Evolutionary conservation across 1,140 invertebrate species (phyloP), one percentile per base, ranked within the genome.

Genomic region (Cyphomyrmex costatus): DNA sequence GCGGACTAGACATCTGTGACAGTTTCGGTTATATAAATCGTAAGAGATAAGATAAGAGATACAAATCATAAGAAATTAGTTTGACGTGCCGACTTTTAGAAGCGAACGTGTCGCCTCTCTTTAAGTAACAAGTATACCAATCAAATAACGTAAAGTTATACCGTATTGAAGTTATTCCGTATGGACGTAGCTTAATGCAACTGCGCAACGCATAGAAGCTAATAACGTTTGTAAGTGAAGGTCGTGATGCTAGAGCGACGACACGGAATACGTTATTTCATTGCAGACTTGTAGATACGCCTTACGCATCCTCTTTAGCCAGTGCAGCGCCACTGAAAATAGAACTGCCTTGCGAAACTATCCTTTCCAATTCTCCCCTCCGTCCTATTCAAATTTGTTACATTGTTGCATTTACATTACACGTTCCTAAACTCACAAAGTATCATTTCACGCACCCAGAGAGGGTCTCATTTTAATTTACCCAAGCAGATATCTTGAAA

Each of bases 121-220:
- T 16, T 2, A n/a, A 53, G 6, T 74, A 58, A 56, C 7, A 10
- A 74, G 0, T 49, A 16, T 36, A 30, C 12, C 36, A 36, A 36
- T 42, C 2, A 14, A 33, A 33, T 49, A 24, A 3, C 33, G 36
- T 19, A n/a, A 27, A 19, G 19, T 42, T 42, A 16, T 49, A 16
- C 46, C n/a, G n/a, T n/a, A n/a, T n/a, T n/a, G n/a, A 36, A 16
- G 12, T 27, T 24, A 7, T 30, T 12, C 8, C 6, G 24, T 49
- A 36, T 73, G 79, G n/a, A 82, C 24, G 79, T 30, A 6, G 36
- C 53, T 60, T 73, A 73, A 82, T 6, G 51, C 53, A 80, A 30
- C 80, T 86, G 83, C 42, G 86, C 89, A 91, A 90, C 86, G 84
- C 88, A 85, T 91, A 88, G 63, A 85, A 73, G 79, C 66, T 88